These are phyloP conservation scores for Eupithecia insigniata DNA, from an alignment of 2,888 invertebrate genomes.

Conservation along the genomic window DNA sequence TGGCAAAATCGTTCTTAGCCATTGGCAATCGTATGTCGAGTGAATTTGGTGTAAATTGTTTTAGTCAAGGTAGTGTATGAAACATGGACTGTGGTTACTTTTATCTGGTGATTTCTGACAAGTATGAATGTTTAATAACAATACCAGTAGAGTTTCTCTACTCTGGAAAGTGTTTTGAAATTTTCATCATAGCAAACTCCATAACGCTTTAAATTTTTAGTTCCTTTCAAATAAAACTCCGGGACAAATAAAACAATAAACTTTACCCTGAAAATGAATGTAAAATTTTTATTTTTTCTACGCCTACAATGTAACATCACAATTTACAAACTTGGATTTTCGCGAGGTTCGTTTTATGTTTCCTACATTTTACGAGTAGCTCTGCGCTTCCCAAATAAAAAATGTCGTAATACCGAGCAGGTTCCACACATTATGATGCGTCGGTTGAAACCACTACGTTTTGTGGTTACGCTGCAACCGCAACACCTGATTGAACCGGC, in stretches of 20 bases:
- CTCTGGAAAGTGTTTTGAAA: slow-evolving; percentile 34
- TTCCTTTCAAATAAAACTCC: background rate
- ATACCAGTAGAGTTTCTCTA: slow-evolving; percentile 33
- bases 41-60: slow-evolving; percentile 70
- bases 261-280: slow-evolving; percentile 1
- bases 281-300: slow-evolving; percentile 12
- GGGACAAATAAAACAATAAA: slow-evolving; percentile 8
- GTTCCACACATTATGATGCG: slow-evolving; percentile 7
- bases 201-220: no score
- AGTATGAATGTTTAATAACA: slow-evolving; percentile 43
- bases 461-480: slow-evolving; percentile 10
- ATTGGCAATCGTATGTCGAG: slow-evolving; percentile 70
- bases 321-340: slow-evolving; percentile 28
- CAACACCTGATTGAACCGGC: slow-evolving; percentile 12
- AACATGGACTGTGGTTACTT: slow-evolving; percentile 45
- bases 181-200: no score
- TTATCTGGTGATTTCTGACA: slow-evolving; percentile 42
- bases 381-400: slow-evolving; percentile 28
- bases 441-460: slow-evolving; percentile 10
- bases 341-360: slow-evolving; percentile 28
- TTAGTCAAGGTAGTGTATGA: slow-evolving; percentile 48
- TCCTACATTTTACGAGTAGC: slow-evolving; percentile 31
- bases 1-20: slow-evolving; percentile 68
- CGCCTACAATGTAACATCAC: slow-evolving; percentile 27
- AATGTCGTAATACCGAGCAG: slow-evolving; percentile 21